Percentiles rank a stretch among this genome's conserved stretches.
Evolutionary conservation across 2,113 vertebrate species (phyloP).

Genomic region (Ranitomeya imitator): DNA sequence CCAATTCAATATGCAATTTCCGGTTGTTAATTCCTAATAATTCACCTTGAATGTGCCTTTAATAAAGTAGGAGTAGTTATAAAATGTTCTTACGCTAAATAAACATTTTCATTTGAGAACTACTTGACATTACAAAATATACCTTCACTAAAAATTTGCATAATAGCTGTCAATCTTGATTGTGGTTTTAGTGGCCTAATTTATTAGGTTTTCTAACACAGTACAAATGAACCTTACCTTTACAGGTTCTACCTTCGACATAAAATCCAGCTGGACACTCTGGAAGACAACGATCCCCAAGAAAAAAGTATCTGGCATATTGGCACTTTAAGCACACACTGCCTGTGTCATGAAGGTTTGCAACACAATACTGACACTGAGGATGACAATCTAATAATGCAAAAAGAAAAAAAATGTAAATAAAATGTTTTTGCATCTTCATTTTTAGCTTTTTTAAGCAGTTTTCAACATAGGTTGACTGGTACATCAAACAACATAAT

Average conservation of each 20-base stretch:
- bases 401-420: background rate
- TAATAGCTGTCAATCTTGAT: no score
- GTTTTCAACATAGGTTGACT: background rate
- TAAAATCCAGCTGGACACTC: conserved; percentile 77
- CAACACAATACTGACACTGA: conserved; percentile 80
- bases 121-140: no score
- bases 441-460: background rate
- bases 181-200: no score
- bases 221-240: conserved; percentile 74
- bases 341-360: conserved; percentile 72
- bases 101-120: no score
- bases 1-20: no score
- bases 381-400: conserved; percentile 79
- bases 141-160: no score
- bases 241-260: conserved; percentile 73
- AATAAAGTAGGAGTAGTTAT: no score
- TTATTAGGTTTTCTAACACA: no score
- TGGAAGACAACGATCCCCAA: conserved; percentile 81
- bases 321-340: conserved; percentile 86
- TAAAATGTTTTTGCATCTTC: background rate
- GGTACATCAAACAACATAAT: no score
- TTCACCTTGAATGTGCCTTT: no score
- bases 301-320: conserved; percentile 70
- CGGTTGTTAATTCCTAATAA: no score
- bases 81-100: no score